Percentiles rank a stretch among this genome's conserved stretches.
Conservation (phyloP, 2,888 invertebrate species). For the Heteromyza rotundicornis region DNA sequence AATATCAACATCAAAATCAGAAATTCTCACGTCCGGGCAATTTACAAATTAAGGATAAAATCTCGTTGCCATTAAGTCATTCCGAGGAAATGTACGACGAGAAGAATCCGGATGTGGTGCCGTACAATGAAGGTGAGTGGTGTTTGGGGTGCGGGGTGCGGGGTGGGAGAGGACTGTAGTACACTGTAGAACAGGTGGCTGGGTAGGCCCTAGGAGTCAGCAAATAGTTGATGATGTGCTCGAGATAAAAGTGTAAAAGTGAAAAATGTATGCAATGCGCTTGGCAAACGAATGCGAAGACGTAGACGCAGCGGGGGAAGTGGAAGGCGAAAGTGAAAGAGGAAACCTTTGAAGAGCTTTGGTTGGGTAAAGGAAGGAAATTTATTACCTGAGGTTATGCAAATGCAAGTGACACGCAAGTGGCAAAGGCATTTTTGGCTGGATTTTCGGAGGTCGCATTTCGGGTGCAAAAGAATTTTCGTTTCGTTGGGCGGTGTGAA, state of each 20-base stretch:
- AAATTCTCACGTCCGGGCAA: constrained; percentile 69
- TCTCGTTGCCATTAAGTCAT: constrained; percentile 69
- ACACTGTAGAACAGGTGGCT: background rate
- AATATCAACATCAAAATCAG: constrained; percentile 60
- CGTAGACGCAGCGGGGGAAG: too few relatives aligned
- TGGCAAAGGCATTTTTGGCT: background rate
- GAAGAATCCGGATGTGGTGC: constrained; percentile 88
- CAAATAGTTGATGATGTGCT: background rate
- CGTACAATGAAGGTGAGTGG: constrained; percentile 80
- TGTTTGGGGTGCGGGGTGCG: background rate
- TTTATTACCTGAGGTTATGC: constrained; percentile 39
- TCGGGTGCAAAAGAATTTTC: background rate
- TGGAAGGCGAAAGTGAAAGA: constrained; percentile 1
- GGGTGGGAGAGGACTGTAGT: background rate
- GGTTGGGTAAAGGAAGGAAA: background rate
- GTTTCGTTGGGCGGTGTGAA: background rate
- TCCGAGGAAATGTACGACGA: constrained; percentile 82
- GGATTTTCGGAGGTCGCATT: background rate
- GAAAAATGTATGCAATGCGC: constrained; percentile 41
- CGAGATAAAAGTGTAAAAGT: constrained; percentile 16
- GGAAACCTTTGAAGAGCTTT: background rate
- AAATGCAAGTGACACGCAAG: constrained; percentile 37
- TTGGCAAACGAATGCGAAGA: too few relatives aligned
- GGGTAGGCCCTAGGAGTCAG: too few relatives aligned
- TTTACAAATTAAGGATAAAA: constrained; percentile 72